phyloP scores from a whole-genome alignment of 2,797 vertebrate genomes.

The Hapalemur alaotrensis region DNA sequence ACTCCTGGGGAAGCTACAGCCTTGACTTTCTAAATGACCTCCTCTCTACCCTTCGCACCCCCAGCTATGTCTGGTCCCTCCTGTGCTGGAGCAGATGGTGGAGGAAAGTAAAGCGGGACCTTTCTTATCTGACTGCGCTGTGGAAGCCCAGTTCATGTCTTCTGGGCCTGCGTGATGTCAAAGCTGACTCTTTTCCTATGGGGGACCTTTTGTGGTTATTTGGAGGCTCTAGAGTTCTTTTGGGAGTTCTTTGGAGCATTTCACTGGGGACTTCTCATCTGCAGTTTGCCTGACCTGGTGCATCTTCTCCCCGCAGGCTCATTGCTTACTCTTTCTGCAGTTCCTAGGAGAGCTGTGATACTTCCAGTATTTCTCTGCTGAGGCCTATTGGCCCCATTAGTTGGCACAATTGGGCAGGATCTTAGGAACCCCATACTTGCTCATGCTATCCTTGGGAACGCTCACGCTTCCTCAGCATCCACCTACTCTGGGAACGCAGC shows the following conservation, averaged over 20 bases:
- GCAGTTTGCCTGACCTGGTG: background rate
- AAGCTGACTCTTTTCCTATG: background rate
- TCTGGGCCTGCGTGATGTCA: background rate
- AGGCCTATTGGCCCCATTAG: background rate
- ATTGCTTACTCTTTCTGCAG: background rate
- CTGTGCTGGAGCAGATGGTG: background rate
- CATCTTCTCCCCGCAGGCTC: background rate
- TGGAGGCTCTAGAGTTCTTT: background rate
- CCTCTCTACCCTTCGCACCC: background rate
- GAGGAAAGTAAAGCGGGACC: background rate
- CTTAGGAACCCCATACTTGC: background rate
- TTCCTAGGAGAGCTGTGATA: background rate
- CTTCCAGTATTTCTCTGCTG: background rate
- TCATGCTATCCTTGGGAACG: background rate
- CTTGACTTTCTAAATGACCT: background rate
- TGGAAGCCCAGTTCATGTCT: background rate
- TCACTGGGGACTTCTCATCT: background rate
- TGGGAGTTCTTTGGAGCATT: background rate
- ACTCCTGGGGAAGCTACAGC: background rate
- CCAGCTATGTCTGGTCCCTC: background rate
- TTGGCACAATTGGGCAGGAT: background rate
- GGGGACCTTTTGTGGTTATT: background rate
- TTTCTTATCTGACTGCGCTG: accelerated
- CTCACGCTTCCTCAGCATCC: background rate
- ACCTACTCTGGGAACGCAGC: background rate